Evolutionary conservation across 1,140 invertebrate species (phyloP).

Genomic region (Elysia chlorotica): DNA sequence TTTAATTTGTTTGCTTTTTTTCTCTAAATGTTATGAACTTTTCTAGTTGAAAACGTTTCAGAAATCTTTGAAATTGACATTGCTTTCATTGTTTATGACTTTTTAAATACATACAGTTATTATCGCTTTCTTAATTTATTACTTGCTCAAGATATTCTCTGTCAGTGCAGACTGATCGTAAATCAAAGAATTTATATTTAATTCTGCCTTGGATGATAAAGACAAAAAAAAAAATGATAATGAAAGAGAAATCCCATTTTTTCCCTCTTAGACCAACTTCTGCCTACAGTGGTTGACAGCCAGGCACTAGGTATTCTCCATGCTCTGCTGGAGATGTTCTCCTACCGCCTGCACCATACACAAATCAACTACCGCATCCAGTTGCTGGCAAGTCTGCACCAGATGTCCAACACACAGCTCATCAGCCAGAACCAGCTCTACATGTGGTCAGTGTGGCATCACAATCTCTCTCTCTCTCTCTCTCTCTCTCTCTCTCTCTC

Average conservation of each 20-base stretch:
- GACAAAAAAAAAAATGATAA: too few species aligned
- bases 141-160: too few species aligned
- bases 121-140: too few species aligned
- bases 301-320: constrained; percentile 94
- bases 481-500: background rate
- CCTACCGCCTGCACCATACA: constrained; percentile 93
- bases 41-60: too few species aligned
- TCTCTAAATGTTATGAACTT: too few species aligned
- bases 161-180: too few species aligned
- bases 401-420: constrained; percentile 84
- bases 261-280: constrained; percentile 79
- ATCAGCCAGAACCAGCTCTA: constrained; percentile 94
- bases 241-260: too few species aligned
- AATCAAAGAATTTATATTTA: too few species aligned
- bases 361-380: constrained; percentile 94
- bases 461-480: background rate
- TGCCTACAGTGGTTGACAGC: constrained; percentile 88
- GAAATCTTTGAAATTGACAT: background rate
- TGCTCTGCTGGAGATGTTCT: constrained; percentile 94
- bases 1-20: too few species aligned
- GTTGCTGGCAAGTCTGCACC: constrained; percentile 84
- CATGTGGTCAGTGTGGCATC: constrained; percentile 80
- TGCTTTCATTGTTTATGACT: background rate
- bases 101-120: too few species aligned
- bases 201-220: too few species aligned